Evolutionary conservation across 92 coral and sea anemone species (phyloP).

Genomic region (Siderastrea radians): DNA sequence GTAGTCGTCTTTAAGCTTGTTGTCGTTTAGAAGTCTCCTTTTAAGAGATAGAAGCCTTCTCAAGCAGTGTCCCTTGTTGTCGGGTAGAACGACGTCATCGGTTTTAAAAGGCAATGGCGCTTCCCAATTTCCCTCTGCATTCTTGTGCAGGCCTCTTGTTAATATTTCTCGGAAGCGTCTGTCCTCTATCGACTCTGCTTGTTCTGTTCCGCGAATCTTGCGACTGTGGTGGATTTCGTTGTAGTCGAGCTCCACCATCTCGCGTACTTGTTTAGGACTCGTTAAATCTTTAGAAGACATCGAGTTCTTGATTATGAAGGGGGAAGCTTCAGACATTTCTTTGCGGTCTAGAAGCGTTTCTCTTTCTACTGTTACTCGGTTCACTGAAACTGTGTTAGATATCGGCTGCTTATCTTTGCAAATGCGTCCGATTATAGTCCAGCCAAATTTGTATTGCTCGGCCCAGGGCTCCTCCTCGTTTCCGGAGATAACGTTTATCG

Average conservation of each 20-base stretch:
- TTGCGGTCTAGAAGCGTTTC: no score
- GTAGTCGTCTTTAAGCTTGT: slow-evolving; percentile 3
- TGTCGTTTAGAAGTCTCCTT: slow-evolving; percentile 19
- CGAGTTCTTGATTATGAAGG: background rate
- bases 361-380: no score
- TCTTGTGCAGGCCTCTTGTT: slow-evolving; percentile 24
- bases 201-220: no score
- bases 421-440: no score
- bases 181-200: slow-evolving; percentile 66
- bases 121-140: slow-evolving; percentile 51
- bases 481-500: no score
- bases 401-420: no score
- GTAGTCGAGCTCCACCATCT: no score
- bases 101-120: background rate
- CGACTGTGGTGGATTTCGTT: no score
- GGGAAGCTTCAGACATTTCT: no score
- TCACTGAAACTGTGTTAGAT: no score
- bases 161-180: slow-evolving; percentile 20
- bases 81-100: slow-evolving; percentile 23
- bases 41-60: slow-evolving; percentile 9
- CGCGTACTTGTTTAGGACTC: slow-evolving; percentile 30
- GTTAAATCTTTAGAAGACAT: slow-evolving; percentile 34
- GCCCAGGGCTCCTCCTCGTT: no score
- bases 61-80: slow-evolving; percentile 17
- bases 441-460: no score